Base-by-base conservation (phyloP, 2,797 vertebrate species). In the Melopsittacus undulatus region DNA sequence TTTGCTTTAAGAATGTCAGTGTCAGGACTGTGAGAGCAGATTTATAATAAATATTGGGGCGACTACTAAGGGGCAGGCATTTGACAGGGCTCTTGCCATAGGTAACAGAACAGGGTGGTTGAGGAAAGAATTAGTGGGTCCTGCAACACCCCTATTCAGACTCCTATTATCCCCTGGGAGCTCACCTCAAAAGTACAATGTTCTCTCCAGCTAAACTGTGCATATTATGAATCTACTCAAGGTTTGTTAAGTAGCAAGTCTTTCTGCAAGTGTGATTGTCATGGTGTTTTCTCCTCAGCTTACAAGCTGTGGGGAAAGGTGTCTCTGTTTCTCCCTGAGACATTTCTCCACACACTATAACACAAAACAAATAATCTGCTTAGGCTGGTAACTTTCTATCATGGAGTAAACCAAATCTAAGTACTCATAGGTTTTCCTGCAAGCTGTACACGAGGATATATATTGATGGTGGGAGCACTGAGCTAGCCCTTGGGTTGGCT, bases 51-150 rank as follows among this genome's bases (percentile, higher is more conserved):
- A 52, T 88, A 20, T 66, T 2, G 4, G 66, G 78, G 64, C 6
- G 21, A 4, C 52, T 52, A 59, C 1, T 3, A 42, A 83, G 59
- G 67, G 72, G 63, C 67, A 68, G 14, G 24, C 0, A 0, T 36
- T 46, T 0, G 0, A 14, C 1, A 0, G 23, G 26, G 48, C 34
- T 91, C 42, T 57, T 57, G 48, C 68, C 10, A 4, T 3, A 34
- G 46, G 40, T 5, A 34, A 26, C 3, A 7, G 27, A 62, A 26
- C 43, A 5, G 2, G 4, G 10, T 36, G 38, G 8, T 17, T 72
- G n/a, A 48, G 67, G 63, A 34, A 26, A 72, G 5, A 49, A 26
- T 32, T 16, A 8, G 18, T 0, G 5, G 42, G 14, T 54, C 17
- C 27, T 87, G 11, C 22, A 57, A 3, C 11, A 23, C 8, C 11